phyloP scores from a whole-genome alignment of 2,113 vertebrate genomes.

The Eclectus roratus region DNA sequence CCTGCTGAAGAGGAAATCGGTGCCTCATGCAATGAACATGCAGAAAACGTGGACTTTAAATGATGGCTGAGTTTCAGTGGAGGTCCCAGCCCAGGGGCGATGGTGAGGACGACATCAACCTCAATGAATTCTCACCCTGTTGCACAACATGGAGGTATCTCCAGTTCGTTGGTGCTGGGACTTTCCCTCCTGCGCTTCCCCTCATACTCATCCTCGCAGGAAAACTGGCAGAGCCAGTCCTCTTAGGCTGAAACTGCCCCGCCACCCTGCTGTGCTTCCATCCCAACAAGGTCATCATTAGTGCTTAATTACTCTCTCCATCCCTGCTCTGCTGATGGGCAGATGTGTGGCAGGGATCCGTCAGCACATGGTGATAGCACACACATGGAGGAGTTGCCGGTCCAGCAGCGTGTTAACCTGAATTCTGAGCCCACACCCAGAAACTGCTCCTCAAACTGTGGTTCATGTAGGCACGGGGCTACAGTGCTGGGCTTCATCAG shows the following conservation, averaged over 20 bases:
- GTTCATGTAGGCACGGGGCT: not conserved
- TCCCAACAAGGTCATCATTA: not conserved
- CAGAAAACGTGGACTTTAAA: fast-evolving
- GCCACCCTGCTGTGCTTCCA: not conserved
- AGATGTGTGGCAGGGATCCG: not conserved
- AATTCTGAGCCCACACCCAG: not conserved
- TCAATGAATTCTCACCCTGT: not conserved
- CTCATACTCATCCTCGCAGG: not conserved
- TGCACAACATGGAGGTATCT: not conserved
- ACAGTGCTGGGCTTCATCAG: not conserved
- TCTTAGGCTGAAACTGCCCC: not conserved
- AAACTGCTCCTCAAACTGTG: not conserved
- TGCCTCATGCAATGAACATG: fast-evolving
- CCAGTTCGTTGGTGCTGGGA: fast-evolving
- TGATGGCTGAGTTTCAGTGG: fast-evolving
- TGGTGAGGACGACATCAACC: not conserved
- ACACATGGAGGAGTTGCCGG: fast-evolving
- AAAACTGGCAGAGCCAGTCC: not conserved
- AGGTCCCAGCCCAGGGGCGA: not conserved
- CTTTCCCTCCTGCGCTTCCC: not conserved
- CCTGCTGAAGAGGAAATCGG: not conserved
- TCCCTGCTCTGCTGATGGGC: not conserved
- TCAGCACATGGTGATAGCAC: not conserved
- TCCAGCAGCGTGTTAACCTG: fast-evolving
- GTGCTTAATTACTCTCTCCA: not conserved